Base-by-base conservation (phyloP, 2,888 invertebrate genomes). In the Thera obeliscata region DNA sequence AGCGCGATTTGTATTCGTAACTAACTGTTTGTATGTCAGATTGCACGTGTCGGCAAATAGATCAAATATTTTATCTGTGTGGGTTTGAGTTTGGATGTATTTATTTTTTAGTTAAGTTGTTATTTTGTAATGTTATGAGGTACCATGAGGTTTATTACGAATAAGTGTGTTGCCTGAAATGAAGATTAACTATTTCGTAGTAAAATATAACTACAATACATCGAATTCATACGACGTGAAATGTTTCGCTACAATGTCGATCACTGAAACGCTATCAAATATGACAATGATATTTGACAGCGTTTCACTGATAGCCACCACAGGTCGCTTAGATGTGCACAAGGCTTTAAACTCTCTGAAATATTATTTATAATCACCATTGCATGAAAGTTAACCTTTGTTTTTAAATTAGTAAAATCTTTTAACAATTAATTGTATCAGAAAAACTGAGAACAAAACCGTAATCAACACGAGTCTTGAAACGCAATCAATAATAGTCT, bases 401-500 rank as follows among this genome's bases (percentile, higher is more conserved):
- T 6, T 50, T 50, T 50, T 50, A 4, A 52, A 52, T 33, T 52
- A 5, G 22, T 33, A 7, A 52, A 50, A 12, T 50, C 50, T 52
- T 2, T 33, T 12, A 49, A 12, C 52, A 33, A 52, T 8, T 9
- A 52, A 33, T 36, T 7, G 56, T 55, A 38, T 12, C 12, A 56
- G n/a, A 8, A 56, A 12, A 8, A 36, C 49, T 8, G 22, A 56
- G 63, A 62, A 49, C 35, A 43, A 54, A 58, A 58, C 55, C 12
- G 48, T 50, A 67, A 67, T 67, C 56, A 67, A 63, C 63, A 62
- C 62, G 35, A 4, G 56, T 22, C 36, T 63, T 55, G 50, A 57
- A 66, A 50, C 54, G 54, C 64, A 67, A 67, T 61, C 61, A 64
- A 64, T 41, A 71, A 78, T 77, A 79, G 78, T 75, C 76, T 75